Evolutionary conservation across 2,797 vertebrate genomes (phyloP).

Genomic region (Octomys mimax): DNA sequence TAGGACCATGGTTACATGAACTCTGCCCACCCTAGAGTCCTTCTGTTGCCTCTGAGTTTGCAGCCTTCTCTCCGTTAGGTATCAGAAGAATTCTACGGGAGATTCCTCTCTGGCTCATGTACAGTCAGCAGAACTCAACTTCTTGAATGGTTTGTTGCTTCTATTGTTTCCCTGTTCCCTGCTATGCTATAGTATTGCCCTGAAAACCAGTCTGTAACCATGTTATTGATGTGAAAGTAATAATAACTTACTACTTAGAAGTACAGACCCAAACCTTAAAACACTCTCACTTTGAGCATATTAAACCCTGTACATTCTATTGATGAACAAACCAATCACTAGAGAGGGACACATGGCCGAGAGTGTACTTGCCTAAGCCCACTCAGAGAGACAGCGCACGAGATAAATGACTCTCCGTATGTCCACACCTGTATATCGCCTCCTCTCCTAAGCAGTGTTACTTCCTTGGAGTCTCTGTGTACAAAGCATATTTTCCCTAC

Average conservation of each 20-base stretch:
- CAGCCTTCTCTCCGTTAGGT: not conserved
- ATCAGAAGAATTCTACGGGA: not conserved
- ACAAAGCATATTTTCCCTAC: not conserved
- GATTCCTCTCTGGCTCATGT: not conserved
- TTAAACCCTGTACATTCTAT: not conserved
- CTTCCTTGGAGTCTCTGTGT: conserved; percentile 4
- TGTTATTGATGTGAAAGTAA: not conserved
- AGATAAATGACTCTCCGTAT: not conserved
- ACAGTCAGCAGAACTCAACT: not conserved
- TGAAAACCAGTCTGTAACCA: not conserved
- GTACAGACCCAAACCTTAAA: not conserved
- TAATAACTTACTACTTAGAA: not conserved
- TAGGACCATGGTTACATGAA: not conserved
- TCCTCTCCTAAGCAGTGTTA: not conserved
- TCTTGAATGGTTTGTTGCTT: not conserved
- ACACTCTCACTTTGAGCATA: not conserved
- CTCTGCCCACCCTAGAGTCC: rapidly evolving
- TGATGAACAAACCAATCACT: not conserved
- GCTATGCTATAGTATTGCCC: not conserved
- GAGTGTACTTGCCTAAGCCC: rapidly evolving
- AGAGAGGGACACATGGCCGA: not conserved
- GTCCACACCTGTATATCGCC: rapidly evolving
- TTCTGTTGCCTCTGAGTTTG: not conserved
- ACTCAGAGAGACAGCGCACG: not conserved
- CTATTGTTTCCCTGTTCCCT: not conserved